These are phyloP conservation scores for Dorcus hopei DNA, from an alignment of 2,888 invertebrate species.

Conservation along the genomic window DNA sequence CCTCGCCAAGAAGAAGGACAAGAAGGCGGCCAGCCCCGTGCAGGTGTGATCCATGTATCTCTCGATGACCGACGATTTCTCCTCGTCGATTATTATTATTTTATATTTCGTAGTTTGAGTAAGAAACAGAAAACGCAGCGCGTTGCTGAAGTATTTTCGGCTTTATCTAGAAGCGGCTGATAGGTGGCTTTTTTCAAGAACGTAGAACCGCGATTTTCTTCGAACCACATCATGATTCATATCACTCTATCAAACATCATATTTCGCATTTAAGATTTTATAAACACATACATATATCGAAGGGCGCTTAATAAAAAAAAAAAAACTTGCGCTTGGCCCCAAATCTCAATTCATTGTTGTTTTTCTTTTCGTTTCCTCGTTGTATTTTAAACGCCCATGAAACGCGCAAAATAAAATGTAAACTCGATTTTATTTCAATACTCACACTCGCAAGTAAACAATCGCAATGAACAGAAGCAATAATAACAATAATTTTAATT, in stretches of 20 bases:
- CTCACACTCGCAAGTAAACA: no score
- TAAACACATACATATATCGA: no score
- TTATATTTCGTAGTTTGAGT: neutral
- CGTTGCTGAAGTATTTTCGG: constrained; percentile 8
- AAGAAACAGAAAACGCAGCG: neutral
- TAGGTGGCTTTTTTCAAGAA: constrained; percentile 9
- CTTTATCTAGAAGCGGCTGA: constrained; percentile 13
- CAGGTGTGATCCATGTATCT: constrained; percentile 39
- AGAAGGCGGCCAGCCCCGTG: constrained; percentile 45
- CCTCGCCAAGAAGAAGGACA: constrained; percentile 43
- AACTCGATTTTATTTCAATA: no score
- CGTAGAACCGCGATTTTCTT: constrained; percentile 11
- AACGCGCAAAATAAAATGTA: no score
- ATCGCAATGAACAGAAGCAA: no score
- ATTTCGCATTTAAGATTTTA: no score
- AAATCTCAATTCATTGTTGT: no score
- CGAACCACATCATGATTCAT: constrained; percentile 11
- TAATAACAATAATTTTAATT: no score
- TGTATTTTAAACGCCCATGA: no score
- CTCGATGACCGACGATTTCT: neutral
- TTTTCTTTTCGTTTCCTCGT: no score
- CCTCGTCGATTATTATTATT: neutral
- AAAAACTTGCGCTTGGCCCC: no score
- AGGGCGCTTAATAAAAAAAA: no score
- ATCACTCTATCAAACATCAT: neutral